Evolutionary conservation across 2,797 vertebrate species (phyloP), one percentile per base, ranked within the genome.

Genomic region (Acanthiza pusilla): DNA sequence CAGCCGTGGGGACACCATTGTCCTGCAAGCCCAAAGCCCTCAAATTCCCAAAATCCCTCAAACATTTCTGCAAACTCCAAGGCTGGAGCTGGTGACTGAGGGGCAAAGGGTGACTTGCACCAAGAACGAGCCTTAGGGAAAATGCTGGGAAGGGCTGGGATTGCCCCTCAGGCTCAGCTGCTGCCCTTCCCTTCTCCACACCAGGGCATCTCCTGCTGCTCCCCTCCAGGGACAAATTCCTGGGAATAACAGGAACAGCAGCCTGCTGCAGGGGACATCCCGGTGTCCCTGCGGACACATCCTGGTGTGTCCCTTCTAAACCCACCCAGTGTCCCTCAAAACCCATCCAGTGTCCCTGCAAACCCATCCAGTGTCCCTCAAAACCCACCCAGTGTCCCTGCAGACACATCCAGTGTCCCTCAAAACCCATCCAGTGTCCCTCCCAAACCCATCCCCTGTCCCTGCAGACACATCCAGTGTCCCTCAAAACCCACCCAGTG

Each of bases 31-130:
- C 23, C 67, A 34, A 3, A 26, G 9, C 42, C 47, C 38, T 15
- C 45, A 3, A 4, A 8, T 2, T 9, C 54, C 42, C 71, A 0
- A 42, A 67, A 61, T 5, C 30, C 54, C 47, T 13, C 76, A 2
- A 1, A 7, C 10, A 5, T 4, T 5, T 1, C 73, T 36, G 70
- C 21, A 9, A 2, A 20, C 30, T 18, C 58, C 55, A 2, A 17
- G 43, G 19, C 1, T 22, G 67, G 13, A 36, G 10, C 2, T 26
- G 23, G n/a, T 54, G 67, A 13, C 20, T 1, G 6, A 19, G 43
- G 38, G 32, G 16, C 40, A 32, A 8, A 43, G 20, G 38, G 48
- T 0, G 1, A 3, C 22, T 16, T 2, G 2, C 25, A 18, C 14
- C 10, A 4, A 2, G 15, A 66, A 15, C 1, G 30, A 66, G 22